phyloP scores from a whole-genome alignment of 2,888 invertebrate species.

The Microctonus brassicae region DNA sequence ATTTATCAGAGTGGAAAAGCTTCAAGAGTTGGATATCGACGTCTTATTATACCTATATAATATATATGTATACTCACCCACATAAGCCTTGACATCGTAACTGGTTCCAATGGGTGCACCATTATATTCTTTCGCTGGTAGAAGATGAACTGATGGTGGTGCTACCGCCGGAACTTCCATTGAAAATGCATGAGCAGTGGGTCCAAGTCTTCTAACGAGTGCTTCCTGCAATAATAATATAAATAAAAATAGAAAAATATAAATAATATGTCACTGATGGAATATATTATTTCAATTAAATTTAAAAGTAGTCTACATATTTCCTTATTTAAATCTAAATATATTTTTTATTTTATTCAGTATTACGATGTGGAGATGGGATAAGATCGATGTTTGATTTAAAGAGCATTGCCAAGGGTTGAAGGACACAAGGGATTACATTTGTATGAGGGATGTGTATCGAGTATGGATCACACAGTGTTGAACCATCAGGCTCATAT shows the following conservation, averaged over 20 bases:
- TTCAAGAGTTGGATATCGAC: too few relatives aligned
- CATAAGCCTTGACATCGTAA: conserved; percentile 88
- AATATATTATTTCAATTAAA: neutral
- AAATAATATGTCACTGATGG: neutral
- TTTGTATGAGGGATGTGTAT: neutral
- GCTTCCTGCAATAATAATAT: conserved; percentile 77
- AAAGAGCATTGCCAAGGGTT: neutral
- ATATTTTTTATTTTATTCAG: neutral
- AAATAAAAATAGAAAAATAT: neutral
- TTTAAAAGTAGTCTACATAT: neutral
- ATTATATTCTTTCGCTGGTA: conserved; percentile 91
- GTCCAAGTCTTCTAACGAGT: conserved; percentile 81
- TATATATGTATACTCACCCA: conserved; percentile 80
- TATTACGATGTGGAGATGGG: too few relatives aligned
- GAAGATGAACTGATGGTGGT: conserved; percentile 91
- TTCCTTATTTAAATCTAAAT: neutral
- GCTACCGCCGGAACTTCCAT: conserved; percentile 86
- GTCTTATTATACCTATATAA: too few relatives aligned
- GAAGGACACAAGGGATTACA: neutral
- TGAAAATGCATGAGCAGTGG: conserved; percentile 85
- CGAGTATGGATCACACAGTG: neutral
- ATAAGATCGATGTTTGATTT: conserved; percentile 5
- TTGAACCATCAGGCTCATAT: neutral
- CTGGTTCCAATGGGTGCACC: conserved; percentile 93
- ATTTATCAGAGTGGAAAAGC: too few relatives aligned